phyloP scores from a whole-genome alignment of 2,797 vertebrate genomes.

The Loriculus beryllinus region DNA sequence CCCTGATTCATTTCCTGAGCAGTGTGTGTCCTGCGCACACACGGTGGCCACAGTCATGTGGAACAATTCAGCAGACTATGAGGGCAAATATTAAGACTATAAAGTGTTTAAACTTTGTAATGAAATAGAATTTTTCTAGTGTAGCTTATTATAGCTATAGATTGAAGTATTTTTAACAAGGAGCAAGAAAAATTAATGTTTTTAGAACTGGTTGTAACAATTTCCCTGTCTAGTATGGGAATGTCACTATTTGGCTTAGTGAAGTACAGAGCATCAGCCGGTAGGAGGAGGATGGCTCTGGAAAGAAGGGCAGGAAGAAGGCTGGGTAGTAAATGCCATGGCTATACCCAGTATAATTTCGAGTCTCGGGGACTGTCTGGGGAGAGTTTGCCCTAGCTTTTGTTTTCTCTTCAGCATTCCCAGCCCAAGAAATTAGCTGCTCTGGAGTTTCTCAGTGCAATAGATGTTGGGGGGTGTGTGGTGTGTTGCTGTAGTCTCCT shows the following conservation, averaged over 20 bases:
- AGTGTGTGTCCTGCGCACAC: not conserved
- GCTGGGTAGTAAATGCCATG: not conserved
- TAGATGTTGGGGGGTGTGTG: not conserved
- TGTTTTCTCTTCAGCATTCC: not conserved
- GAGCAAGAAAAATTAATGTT: not conserved
- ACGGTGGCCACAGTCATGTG: fast-evolving
- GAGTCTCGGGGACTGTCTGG: not conserved
- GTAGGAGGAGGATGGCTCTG: not conserved
- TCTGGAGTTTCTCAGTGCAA: not conserved
- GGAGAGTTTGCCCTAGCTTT: not conserved
- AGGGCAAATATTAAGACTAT: not conserved
- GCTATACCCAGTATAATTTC: not conserved
- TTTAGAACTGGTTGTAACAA: not conserved
- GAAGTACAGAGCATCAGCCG: not conserved
- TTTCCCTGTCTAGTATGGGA: not conserved
- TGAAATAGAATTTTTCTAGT: not conserved
- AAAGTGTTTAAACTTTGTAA: not conserved
- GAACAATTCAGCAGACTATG: not conserved
- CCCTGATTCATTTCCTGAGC: conserved; percentile 56
- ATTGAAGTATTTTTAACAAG: conserved; percentile 3
- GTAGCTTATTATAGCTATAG: not conserved
- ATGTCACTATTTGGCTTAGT: not conserved
- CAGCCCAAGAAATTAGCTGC: not conserved
- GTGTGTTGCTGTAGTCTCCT: not conserved
- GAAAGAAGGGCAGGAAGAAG: not conserved